Evolutionary conservation across 2,888 invertebrate genomes (phyloP).

Genomic region (Zygaena filipendulae): DNA sequence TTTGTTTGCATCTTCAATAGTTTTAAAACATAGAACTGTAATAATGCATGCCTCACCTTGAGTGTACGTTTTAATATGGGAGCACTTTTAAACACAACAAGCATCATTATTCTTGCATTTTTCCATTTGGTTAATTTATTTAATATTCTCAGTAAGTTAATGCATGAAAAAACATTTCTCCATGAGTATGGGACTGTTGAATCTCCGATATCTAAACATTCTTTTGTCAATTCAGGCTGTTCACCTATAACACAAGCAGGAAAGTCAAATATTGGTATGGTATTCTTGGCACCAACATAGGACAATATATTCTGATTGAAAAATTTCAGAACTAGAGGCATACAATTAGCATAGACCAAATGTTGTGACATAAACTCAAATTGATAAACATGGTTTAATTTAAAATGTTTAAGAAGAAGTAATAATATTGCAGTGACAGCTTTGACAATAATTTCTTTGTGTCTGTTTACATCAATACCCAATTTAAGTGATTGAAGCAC

Average conservation of each 20-base stretch:
- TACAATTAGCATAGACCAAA: conserved; percentile 98
- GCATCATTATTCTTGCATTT: conserved; percentile 99
- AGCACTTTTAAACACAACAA: conserved; percentile 99
- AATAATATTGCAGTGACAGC: conserved; percentile 91
- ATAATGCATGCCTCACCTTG: conserved; percentile 95
- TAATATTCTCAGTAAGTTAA: conserved; percentile 93
- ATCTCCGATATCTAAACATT: conserved; percentile 88
- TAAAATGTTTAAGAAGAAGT: conserved; percentile 95
- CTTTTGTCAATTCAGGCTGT: conserved; percentile 91
- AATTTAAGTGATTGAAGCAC: conserved; percentile 94
- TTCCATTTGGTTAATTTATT: conserved; percentile 99
- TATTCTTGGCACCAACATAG: conserved; percentile 94
- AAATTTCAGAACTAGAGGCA: conserved; percentile 97
- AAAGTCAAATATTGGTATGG: conserved; percentile 93
- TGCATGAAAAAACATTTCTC: conserved; percentile 98
- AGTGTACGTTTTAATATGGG: conserved; percentile 97
- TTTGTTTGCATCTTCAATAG: conserved; percentile 99
- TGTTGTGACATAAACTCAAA: conserved; percentile 99
- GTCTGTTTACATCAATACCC: conserved; percentile 97
- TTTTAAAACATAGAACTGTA: conserved; percentile 98
- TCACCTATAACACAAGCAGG: conserved; percentile 96
- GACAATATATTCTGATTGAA: conserved; percentile 97
- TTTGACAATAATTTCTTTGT: conserved; percentile 99
- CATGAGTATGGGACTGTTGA: conserved; percentile 88
- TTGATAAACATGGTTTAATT: conserved; percentile 96